These are phyloP conservation scores for Zelleria hepariella DNA, from an alignment of 2,888 invertebrate species.

Conservation along the genomic window DNA sequence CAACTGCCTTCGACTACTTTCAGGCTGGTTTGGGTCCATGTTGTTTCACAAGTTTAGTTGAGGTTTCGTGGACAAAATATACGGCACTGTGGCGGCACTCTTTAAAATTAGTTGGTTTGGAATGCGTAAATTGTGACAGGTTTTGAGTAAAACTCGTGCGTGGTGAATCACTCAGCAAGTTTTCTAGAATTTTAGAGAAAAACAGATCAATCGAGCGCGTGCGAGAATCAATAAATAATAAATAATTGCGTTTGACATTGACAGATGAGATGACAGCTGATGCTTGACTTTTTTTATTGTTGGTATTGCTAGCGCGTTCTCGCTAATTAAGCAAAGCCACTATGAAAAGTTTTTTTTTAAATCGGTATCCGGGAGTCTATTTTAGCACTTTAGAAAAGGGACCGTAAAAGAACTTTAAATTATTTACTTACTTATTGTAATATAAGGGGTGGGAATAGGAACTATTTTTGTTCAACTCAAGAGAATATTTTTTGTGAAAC, in stretches of 20 bases:
- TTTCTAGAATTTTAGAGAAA: background rate
- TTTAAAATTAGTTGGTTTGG: background rate
- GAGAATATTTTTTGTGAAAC: too few species aligned
- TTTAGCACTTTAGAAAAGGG: too few species aligned
- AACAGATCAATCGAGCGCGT: background rate
- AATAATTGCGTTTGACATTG: too few species aligned
- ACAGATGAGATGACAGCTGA: background rate
- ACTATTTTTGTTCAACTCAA: too few species aligned
- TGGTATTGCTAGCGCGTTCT: too few species aligned
- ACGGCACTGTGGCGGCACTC: background rate
- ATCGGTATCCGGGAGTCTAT: too few species aligned
- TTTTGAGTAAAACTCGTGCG: background rate
- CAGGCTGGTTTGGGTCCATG: conserved; percentile 42
- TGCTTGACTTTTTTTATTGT: background rate
- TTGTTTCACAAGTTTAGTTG: background rate
- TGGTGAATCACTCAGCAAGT: background rate
- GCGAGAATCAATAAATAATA: background rate
- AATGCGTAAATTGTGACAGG: background rate
- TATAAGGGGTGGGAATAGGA: too few species aligned
- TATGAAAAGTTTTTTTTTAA: too few species aligned
- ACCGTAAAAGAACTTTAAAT: too few species aligned
- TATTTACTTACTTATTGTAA: too few species aligned
- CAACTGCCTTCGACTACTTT: conserved; percentile 21
- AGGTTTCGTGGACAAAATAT: background rate
- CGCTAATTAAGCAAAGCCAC: too few species aligned